Evolutionary conservation across 1,140 invertebrate genomes (phyloP).

Genomic region (Pogonomyrmex californicus): DNA sequence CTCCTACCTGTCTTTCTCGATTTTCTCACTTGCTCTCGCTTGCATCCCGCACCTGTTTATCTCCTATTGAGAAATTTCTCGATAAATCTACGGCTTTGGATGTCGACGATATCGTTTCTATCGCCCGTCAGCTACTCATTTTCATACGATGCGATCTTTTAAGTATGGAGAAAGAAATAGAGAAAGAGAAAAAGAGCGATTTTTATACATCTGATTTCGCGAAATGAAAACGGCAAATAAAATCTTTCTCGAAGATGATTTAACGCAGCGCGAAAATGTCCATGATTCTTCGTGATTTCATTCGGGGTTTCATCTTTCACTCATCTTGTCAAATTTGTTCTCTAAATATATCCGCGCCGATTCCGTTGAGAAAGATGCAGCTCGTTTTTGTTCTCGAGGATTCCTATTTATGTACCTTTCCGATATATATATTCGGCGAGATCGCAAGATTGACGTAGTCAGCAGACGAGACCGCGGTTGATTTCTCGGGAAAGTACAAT

Average conservation of each 20-base stretch:
- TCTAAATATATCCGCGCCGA: background rate
- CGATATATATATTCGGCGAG: background rate
- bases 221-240: background rate
- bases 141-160: slow-evolving; percentile 20
- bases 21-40: slow-evolving; percentile 27
- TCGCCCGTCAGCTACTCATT: slow-evolving; percentile 2
- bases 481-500: slow-evolving; percentile 67
- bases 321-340: background rate
- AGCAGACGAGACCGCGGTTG: background rate
- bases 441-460: background rate
- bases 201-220: background rate
- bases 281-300: background rate
- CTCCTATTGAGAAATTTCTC: slow-evolving; percentile 66
- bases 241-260: background rate
- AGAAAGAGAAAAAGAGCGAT: background rate
- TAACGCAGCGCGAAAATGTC: background rate
- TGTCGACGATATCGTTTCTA: slow-evolving; percentile 57
- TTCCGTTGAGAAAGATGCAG: background rate
- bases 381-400: background rate
- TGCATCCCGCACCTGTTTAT: slow-evolving; percentile 54
- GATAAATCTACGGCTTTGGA: slow-evolving; percentile 53
- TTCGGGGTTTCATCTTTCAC: background rate
- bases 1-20: slow-evolving; percentile 53
- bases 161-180: background rate
- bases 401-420: background rate